Conservation (phyloP, 2,797 vertebrate genomes). For the Xenops minutus region DNA sequence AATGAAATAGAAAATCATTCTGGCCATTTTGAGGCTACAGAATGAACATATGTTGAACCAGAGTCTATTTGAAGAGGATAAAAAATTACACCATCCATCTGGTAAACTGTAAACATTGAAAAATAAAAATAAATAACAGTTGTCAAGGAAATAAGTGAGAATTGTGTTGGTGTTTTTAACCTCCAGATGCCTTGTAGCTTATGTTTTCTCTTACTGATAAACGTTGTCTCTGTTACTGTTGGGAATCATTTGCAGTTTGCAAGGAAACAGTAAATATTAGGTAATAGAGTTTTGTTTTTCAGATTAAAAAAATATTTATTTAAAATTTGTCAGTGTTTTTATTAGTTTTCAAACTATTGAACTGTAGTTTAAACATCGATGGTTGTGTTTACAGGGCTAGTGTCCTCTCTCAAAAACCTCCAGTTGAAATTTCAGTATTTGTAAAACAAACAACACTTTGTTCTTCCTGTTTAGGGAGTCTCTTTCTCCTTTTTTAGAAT, state of each 20-base stretch:
- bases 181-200: not conserved
- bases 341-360: not conserved
- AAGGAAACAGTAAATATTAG: not conserved
- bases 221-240: not conserved
- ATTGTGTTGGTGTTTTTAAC: not conserved
- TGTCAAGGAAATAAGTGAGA: constrained; percentile 7
- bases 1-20: not conserved
- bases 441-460: not conserved
- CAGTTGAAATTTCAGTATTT: not conserved
- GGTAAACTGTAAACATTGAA: not conserved
- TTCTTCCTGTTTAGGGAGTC: not conserved
- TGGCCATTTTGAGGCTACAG: not conserved
- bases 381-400: not conserved
- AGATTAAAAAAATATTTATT: not conserved
- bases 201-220: not conserved
- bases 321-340: not conserved
- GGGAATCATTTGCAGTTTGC: not conserved
- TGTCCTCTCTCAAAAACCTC: not conserved
- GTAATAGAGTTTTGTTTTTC: not conserved
- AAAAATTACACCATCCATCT: constrained; percentile 6
- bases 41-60: not conserved
- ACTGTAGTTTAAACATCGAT: not conserved
- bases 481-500: not conserved
- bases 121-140: constrained; percentile 8
- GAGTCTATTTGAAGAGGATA: not conserved